These are phyloP conservation scores for Dallia pectoralis DNA, from an alignment of 2,797 vertebrate genomes.

Conservation along the genomic window DNA sequence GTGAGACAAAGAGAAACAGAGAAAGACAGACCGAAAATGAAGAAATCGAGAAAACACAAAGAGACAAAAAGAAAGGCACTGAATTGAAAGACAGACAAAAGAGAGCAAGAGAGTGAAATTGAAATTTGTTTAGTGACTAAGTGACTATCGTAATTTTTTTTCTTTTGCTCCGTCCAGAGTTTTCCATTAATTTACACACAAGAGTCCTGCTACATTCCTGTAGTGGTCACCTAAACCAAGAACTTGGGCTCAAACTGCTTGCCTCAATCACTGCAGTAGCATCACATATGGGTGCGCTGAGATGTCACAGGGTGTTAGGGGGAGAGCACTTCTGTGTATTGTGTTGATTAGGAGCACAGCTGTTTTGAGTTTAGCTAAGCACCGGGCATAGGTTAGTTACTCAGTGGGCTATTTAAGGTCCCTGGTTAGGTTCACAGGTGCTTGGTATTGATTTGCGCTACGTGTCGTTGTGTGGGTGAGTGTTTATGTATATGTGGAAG, in stretches of 20 bases:
- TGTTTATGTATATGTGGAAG: no score
- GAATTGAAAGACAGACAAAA: background rate
- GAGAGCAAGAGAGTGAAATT: slow-evolving; percentile 7
- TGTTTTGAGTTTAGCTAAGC: no score
- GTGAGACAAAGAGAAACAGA: background rate
- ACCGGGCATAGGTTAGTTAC: no score
- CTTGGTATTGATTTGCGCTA: no score
- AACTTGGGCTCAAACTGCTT: background rate
- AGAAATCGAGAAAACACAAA: background rate
- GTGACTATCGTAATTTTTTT: slow-evolving; percentile 19
- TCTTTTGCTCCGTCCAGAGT: slow-evolving; percentile 18
- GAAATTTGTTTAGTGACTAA: slow-evolving; percentile 27
- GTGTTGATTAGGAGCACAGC: no score
- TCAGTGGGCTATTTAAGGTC: no score
- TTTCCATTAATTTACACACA: slow-evolving; percentile 14
- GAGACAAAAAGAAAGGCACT: background rate
- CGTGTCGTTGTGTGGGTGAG: no score
- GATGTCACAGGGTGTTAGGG: no score
- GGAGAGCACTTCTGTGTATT: no score
- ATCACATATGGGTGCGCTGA: no score
- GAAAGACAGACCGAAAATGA: background rate
- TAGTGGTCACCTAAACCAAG: background rate
- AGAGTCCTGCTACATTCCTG: background rate
- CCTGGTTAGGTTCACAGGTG: no score
- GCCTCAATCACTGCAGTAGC: slow-evolving; percentile 17